Percentiles rank a stretch among this genome's conserved stretches.
These are phyloP conservation scores for Drosophila hamatofila DNA, from an alignment of 2,888 invertebrate species.

Conservation along the genomic window DNA sequence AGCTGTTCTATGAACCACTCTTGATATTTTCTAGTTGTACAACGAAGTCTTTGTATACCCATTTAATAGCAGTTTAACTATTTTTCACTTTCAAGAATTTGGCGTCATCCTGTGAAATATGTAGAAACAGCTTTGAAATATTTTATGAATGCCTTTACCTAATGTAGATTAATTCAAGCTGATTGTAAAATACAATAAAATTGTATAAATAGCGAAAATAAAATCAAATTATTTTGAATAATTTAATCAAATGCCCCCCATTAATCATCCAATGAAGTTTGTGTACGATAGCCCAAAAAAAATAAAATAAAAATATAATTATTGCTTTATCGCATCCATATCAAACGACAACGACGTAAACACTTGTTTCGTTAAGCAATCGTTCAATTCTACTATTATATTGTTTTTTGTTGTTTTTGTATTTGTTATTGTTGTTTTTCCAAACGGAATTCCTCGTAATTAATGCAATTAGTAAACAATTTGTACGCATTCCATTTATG, in stretches of 20 bases:
- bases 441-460: conserved; percentile 56
- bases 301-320: not conserved
- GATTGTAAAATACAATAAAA: not conserved
- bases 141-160: not conserved
- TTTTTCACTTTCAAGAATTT: conserved; percentile 2
- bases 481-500: conserved; percentile 61
- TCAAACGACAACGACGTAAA: conserved; percentile 33
- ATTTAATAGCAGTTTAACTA: conserved; percentile 7
- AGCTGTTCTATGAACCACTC: conserved; percentile 29
- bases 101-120: not conserved
- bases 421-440: conserved; percentile 8
- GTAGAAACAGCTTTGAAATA: conserved; percentile 18
- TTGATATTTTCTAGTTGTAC: not conserved
- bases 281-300: conserved; percentile 16
- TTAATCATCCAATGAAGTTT: conserved; percentile 48
- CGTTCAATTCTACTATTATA: conserved; percentile 29
- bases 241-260: conserved; percentile 20
- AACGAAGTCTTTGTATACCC: too few relatives aligned
- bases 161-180: not conserved
- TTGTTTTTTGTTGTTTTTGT: conserved; percentile 22
- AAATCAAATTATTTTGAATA: conserved; percentile 1
- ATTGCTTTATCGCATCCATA: conserved; percentile 32
- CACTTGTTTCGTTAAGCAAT: conserved; percentile 44
- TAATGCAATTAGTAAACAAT: conserved; percentile 71
- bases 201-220: not conserved